phyloP scores from a whole-genome alignment of 2,113 vertebrate species.

The Hemiscyllium ocellatum region DNA sequence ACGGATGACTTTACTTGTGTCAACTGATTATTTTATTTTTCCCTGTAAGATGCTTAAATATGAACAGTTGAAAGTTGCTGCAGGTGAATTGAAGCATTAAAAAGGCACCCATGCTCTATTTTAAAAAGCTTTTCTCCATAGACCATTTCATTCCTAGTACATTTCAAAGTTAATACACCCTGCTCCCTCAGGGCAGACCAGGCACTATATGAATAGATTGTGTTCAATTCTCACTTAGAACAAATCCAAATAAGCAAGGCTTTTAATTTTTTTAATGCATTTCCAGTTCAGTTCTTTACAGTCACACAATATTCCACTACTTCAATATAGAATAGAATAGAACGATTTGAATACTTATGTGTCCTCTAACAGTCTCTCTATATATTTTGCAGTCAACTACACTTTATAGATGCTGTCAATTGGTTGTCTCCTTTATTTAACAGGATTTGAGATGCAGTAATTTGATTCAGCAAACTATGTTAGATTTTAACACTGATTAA shows the following conservation, averaged over 20 bases:
- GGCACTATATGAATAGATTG: slow-evolving; percentile 25
- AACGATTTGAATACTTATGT: not conserved
- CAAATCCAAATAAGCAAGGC: not conserved
- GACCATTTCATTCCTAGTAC: slow-evolving; percentile 36
- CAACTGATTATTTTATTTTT: slow-evolving; percentile 31
- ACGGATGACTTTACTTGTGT: slow-evolving; percentile 28
- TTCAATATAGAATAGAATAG: not conserved
- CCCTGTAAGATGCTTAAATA: slow-evolving; percentile 2
- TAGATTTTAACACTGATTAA: not conserved
- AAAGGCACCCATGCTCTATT: not conserved
- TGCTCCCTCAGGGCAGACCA: slow-evolving; percentile 28
- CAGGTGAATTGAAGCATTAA: slow-evolving; percentile 24
- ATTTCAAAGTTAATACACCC: slow-evolving; percentile 1
- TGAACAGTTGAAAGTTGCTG: slow-evolving; percentile 18
- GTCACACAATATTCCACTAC: not conserved
- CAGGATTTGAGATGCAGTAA: not conserved
- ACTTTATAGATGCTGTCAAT: not conserved
- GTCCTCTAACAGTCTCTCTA: too few species aligned
- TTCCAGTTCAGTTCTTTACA: slow-evolving; percentile 16
- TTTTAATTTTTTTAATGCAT: slow-evolving; percentile 21
- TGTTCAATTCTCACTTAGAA: slow-evolving; percentile 12
- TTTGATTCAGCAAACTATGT: not conserved
- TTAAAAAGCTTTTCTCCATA: slow-evolving; percentile 32
- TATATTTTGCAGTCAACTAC: not conserved
- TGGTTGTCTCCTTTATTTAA: not conserved